A percentile compares a stretch with the other conserved stretches of the same genome.
phyloP scores from a whole-genome alignment of 2,888 invertebrate genomes.

The Callimorpha dominula region DNA sequence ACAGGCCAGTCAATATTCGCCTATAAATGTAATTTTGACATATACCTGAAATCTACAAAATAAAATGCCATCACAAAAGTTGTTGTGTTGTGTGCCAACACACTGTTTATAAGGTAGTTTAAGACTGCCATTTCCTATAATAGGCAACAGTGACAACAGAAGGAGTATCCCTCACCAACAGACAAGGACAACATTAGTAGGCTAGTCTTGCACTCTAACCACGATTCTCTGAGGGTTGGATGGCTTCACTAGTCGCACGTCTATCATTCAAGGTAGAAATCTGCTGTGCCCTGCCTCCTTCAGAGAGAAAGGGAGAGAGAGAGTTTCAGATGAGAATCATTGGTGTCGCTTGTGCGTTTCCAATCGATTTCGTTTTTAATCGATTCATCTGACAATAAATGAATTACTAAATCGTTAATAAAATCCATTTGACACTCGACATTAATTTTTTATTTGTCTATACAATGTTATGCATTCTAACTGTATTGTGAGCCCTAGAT shows the following conservation, averaged over 20 bases:
- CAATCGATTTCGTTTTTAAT: too few relatives aligned
- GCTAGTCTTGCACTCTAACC: neutral
- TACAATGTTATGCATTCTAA: neutral
- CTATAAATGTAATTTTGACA: too few relatives aligned
- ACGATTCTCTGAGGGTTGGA: neutral
- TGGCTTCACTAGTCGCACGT: neutral
- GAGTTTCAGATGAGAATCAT: neutral
- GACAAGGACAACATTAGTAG: too few relatives aligned
- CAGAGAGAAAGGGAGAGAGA: neutral
- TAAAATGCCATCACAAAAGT: too few relatives aligned
- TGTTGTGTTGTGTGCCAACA: too few relatives aligned
- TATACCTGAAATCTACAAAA: too few relatives aligned
- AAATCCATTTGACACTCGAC: neutral
- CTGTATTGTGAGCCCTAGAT: neutral
- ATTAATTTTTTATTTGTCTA: neutral
- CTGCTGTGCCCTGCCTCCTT: too few relatives aligned
- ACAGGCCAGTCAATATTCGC: too few relatives aligned
- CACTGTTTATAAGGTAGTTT: neutral
- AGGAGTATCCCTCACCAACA: neutral
- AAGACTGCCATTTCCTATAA: neutral
- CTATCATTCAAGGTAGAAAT: neutral
- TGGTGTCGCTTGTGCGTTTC: too few relatives aligned
- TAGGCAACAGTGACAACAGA: neutral
- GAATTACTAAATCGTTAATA: neutral
- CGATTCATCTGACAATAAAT: too few relatives aligned